A percentile compares a stretch with the other conserved stretches of the same genome.
Evolutionary conservation across 1,140 invertebrate species (phyloP).

Genomic region (Parapsyche elsis): DNA sequence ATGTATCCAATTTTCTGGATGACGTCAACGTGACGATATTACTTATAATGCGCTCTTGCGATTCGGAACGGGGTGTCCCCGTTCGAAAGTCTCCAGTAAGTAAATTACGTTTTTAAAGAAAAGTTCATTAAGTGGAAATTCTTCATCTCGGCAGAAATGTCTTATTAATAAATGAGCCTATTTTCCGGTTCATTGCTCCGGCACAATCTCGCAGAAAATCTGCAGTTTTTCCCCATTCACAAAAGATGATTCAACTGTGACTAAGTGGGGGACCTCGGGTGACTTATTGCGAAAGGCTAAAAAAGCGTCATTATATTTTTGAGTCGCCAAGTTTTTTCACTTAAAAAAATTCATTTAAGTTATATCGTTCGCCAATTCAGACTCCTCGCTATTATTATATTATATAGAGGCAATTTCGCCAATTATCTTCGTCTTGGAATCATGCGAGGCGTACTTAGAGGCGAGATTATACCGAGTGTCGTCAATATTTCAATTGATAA

Average conservation of each 20-base stretch:
- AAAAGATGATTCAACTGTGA: slow-evolving; percentile 44
- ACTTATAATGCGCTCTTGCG: neutral
- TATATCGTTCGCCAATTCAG: too few species aligned
- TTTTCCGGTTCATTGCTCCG: slow-evolving; percentile 44
- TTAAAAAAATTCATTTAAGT: neutral
- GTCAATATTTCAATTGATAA: too few species aligned
- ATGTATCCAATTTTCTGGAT: slow-evolving; percentile 13
- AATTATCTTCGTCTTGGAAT: too few species aligned
- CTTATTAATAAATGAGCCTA: slow-evolving; percentile 50
- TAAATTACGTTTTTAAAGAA: slow-evolving; percentile 43
- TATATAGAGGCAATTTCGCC: too few species aligned
- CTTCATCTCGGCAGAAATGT: slow-evolving; percentile 43
- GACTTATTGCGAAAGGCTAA: slow-evolving; percentile 34
- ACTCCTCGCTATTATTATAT: too few species aligned
- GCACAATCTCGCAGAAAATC: slow-evolving; percentile 42
- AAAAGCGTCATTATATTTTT: slow-evolving; percentile 17
- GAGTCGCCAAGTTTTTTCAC: slow-evolving; percentile 2
- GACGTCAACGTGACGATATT: neutral
- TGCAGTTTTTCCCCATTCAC: slow-evolving; percentile 45
- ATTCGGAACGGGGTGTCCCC: neutral
- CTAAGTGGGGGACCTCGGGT: slow-evolving; percentile 36
- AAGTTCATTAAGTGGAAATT: slow-evolving; percentile 48
- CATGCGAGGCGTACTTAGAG: too few species aligned
- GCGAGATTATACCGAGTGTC: too few species aligned
- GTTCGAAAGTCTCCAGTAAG: slow-evolving; percentile 25